Evolutionary conservation across 2,888 invertebrate species (phyloP), one percentile per base, ranked within the genome.

Genomic region (Cheilosia vulpina): DNA sequence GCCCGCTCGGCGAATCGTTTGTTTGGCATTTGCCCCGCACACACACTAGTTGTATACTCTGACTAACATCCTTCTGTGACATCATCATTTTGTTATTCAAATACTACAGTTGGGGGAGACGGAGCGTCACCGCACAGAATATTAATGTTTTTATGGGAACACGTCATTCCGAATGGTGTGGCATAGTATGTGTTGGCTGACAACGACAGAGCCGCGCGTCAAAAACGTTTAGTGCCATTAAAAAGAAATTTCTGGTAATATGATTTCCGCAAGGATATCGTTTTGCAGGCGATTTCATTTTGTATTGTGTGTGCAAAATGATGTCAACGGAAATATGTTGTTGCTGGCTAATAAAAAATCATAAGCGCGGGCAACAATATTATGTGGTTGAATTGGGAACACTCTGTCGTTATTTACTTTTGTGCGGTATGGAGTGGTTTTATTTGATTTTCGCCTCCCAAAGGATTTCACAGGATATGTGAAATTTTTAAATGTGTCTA

Each of bases 191-290:
- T 15, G 57, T 50, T 34, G 21, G 62, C 38, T 31, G 31, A 38
- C 21, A 41, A 68, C 13, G 58, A 68, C 13, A 68, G 34, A 27
- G 34, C 47, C 55, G 55, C 55, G 65, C 77, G 62, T 53, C 57
- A 45, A 76, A 85, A 81, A 80, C 82, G 82, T 87, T 87, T 87
- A 82, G 80, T 69, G 73, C 69, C 87, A 82, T 87, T 87, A 87
- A 87, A 87, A 87, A 79, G 72, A 83, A 76, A 83, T 82, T 82
- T 83, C 71, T 83, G 83, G 82, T 83, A 81, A 85, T 85, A 85
- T 85, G 81, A 85, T 85, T 85, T 85, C 85, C 85, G 76, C 81
- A 85, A 81, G 81, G 85, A 85, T 81, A 85, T 85, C 85, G 81
- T 77, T 81, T 81, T 72, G 81, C 81, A 81, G 69, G 75, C 85